These are phyloP conservation scores for Onychomys arenicola DNA, from an alignment of 2,797 vertebrate species.

Conservation along the genomic window DNA sequence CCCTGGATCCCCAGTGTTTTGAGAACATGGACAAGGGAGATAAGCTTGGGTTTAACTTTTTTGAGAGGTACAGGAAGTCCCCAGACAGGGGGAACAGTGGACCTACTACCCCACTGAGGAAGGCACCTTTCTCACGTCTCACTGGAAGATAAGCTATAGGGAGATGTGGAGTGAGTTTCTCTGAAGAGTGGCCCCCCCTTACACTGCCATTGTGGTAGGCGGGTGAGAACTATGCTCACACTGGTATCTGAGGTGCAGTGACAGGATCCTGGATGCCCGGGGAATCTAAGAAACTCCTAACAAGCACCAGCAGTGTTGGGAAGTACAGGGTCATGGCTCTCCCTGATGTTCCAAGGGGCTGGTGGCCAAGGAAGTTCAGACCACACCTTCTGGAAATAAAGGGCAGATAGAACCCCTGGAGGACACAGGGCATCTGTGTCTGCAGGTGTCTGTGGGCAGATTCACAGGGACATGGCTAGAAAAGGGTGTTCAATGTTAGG, in stretches of 20 bases:
- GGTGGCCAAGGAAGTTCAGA: not conserved
- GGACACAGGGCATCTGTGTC: not conserved
- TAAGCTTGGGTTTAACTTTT: too few relatives aligned
- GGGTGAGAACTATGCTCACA: not conserved
- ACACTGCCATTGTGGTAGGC: fast-evolving
- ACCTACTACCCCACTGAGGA: not conserved
- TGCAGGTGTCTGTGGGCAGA: fast-evolving
- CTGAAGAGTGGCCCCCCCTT: fast-evolving
- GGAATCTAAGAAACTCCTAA: not conserved
- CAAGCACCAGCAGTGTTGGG: not conserved
- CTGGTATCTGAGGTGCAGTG: not conserved
- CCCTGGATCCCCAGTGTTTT: not conserved
- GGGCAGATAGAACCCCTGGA: fast-evolving
- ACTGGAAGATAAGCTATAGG: not conserved
- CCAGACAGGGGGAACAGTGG: too few relatives aligned
- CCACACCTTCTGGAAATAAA: fast-evolving
- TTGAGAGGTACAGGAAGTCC: fast-evolving
- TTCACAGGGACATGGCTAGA: fast-evolving
- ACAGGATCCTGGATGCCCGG: not conserved
- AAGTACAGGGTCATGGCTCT: not conserved
- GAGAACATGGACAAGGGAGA: not conserved
- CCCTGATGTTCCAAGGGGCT: not conserved
- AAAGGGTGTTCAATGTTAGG: fast-evolving
- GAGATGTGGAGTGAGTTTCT: too few relatives aligned
- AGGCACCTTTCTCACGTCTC: not conserved